phyloP scores from a whole-genome alignment of 2,888 invertebrate species.

The Lasioglossum leucozonium region DNA sequence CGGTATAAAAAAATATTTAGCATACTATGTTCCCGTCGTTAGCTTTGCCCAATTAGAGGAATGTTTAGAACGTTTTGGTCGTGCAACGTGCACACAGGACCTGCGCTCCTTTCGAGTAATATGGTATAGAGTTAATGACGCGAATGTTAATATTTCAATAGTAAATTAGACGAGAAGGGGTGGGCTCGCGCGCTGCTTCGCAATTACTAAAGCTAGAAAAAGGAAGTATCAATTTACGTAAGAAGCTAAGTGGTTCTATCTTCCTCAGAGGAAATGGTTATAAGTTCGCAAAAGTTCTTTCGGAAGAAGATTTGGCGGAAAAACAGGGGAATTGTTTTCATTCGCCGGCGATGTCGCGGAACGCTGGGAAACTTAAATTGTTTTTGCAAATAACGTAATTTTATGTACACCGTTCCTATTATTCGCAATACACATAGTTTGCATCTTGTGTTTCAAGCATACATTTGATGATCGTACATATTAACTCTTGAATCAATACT shows the following conservation, averaged over 20 bases:
- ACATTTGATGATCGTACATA: neutral
- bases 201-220: constrained; percentile 37
- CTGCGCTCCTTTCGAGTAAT: neutral
- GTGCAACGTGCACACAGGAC: neutral
- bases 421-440: neutral
- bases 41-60: constrained; percentile 4
- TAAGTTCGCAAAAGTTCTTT: constrained; percentile 19
- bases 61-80: neutral
- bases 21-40: neutral
- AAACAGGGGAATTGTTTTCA: constrained; percentile 9
- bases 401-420: constrained; percentile 13
- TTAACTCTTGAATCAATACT: too few relatives aligned
- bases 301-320: constrained; percentile 6
- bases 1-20: neutral
- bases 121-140: neutral
- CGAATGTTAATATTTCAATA: constrained; percentile 27
- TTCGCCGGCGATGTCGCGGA: constrained; percentile 18
- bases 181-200: constrained; percentile 19
- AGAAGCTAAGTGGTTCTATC: constrained; percentile 5
- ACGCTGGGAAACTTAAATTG: constrained; percentile 33
- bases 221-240: constrained; percentile 28
- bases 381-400: constrained; percentile 20
- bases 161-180: constrained; percentile 37
- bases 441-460: neutral
- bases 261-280: constrained; percentile 10